These are phyloP conservation scores for Phylloscopus trochiloides DNA, from an alignment of 2,113 vertebrate genomes.

Conservation along the genomic window DNA sequence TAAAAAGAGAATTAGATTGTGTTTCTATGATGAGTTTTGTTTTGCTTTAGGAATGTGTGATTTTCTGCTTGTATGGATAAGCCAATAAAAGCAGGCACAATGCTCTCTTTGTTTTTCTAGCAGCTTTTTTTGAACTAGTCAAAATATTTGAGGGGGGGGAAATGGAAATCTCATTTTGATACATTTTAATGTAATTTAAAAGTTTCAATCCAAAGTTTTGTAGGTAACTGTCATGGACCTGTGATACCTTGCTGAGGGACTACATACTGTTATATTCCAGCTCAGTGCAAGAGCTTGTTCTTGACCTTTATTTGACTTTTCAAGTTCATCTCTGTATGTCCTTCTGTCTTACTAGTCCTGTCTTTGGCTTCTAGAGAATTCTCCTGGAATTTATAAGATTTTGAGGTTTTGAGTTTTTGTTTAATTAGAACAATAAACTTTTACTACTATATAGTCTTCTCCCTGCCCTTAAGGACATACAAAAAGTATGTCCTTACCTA, in stretches of 20 bases:
- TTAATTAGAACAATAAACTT: neutral
- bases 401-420: neutral
- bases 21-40: neutral
- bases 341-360: neutral
- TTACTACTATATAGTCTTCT: neutral
- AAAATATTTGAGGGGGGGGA: neutral
- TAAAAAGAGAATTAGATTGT: neutral
- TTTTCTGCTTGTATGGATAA: neutral
- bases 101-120: neutral
- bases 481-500: neutral
- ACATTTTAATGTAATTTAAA: neutral
- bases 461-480: neutral
- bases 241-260: neutral
- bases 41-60: neutral
- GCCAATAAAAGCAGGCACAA: neutral
- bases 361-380: neutral
- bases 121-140: neutral
- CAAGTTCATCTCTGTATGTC: neutral
- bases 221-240: neutral
- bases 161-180: neutral
- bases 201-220: neutral
- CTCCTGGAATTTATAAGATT: neutral
- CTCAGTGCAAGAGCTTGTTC: neutral
- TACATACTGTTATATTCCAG: neutral
- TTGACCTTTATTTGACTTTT: neutral